Base-by-base conservation (phyloP, 2,888 invertebrate species). In the Seladonia tumulorum region DNA sequence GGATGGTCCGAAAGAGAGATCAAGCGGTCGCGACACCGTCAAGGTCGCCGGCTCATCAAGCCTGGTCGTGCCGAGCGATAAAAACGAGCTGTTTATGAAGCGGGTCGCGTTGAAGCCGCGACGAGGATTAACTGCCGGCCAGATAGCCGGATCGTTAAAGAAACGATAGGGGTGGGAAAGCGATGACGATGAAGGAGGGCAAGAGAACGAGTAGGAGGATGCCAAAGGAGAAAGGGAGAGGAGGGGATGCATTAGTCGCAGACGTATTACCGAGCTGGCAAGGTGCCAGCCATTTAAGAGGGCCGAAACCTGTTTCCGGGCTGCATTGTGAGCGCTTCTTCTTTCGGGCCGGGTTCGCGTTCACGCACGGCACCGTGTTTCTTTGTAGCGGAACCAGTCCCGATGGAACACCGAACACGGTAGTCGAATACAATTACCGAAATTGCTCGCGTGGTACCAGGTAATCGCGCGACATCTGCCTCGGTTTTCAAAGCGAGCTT, bases 251-350 rank as follows among this genome's bases (percentile, higher is more conserved):
- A 82, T 86, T 85, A 88, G 85, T 85, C 79, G 89, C 81, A 86
- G 83, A 87, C 86, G 81, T 87, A 89, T 87, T 89, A 88, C 91
- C 76, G 83, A 45, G 82, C 85, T 87, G 90, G 90, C 90, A 76
- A 85, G 84, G 83, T 89, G 90, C 90, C 91, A 87, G 70, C 82
- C 88, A 81, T 89, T 90, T 91, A 85, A 87, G 87, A 86, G 87
- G 79, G 80, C 86, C 86, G 85, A 91, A 90, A 90, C 91, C 91
- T 85, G 90, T 91, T 90, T 88, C 88, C 90, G 89, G 89, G 79
- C 81, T 85, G 83, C 84, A 87, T 85, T 75, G 88, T 83, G 76
- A 79, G 75, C 79, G 78, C 53, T 57, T 71, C 78, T 66, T 83
- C 57, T 79, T 83, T 78, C 78, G 63, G 53, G 22, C 47, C 57